phyloP scores from a whole-genome alignment of 2,888 invertebrate genomes.

The Apomyelois bistriatella region DNA sequence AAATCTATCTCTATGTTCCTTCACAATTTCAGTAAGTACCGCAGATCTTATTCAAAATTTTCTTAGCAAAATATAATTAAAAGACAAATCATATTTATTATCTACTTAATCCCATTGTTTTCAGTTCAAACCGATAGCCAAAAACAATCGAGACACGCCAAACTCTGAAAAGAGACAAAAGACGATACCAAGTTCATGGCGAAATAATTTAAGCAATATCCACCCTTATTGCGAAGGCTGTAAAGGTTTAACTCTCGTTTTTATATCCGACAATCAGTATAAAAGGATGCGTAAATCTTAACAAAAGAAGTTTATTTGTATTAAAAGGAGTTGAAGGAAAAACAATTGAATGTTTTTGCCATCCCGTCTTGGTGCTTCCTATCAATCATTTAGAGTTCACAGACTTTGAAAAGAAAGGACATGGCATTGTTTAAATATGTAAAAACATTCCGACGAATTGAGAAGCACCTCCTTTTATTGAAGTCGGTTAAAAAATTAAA shows the following conservation, averaged over 20 bases:
- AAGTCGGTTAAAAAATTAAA: too few relatives aligned
- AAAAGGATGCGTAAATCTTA: constrained; percentile 12
- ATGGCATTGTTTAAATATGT: neutral
- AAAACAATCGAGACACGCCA: neutral
- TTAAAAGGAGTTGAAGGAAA: constrained; percentile 1
- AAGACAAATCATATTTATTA: neutral
- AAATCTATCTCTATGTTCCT: too few relatives aligned
- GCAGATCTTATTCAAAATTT: too few relatives aligned
- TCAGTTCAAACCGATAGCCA: neutral
- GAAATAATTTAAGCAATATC: neutral
- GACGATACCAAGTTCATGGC: neutral
- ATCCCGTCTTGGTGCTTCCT: neutral
- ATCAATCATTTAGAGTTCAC: neutral
- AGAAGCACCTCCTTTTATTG: too few relatives aligned
- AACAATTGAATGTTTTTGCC: constrained; percentile 9
- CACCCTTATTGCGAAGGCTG: neutral
- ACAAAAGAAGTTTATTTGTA: constrained; percentile 8
- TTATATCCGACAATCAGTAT: constrained; percentile 4
- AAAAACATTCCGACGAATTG: too few relatives aligned
- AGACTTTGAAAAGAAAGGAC: neutral
- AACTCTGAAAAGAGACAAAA: neutral
- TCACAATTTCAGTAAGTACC: too few relatives aligned
- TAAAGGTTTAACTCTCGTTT: neutral
- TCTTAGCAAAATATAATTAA: too few relatives aligned
- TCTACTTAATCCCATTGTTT: neutral